Evolutionary conservation across 2,888 invertebrate species (phyloP), one percentile per base, ranked within the genome.

Genomic region (Gastrophysa polygoni): DNA sequence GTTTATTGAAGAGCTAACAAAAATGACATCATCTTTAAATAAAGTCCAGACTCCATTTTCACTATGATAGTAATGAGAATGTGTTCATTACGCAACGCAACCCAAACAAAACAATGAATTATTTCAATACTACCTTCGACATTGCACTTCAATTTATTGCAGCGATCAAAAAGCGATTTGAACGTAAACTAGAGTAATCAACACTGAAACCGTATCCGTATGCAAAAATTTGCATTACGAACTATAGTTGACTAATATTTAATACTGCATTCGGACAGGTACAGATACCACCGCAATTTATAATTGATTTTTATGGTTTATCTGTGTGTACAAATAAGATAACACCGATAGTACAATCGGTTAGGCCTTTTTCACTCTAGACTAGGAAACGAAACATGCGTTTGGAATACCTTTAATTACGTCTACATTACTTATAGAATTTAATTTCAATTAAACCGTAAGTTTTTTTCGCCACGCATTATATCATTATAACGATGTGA

Each of bases 211-310:
- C 7, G 3, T 49, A 8, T 20, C 17, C n/a, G 29, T 11, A 18
- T 32, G n/a, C 29, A 51, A 32, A 51, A 51, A 51, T 51, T 32
- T 17, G 51, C 32, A 32, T 51, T 18, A 1, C 7, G 24, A 24
- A 24, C 32, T 7, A 51, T 34, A 51, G 28, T 29, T n/a, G n/a
- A n/a, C n/a, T n/a, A n/a, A n/a, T 51, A 34, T 16, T 21, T 46
- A n/a, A 24, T 54, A 38, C n/a, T 54, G 32, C 8, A 43, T 54
- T 44, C 29, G 6, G 18, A 17, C 28, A 49, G 29, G 49, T 32
- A n/a, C n/a, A 34, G 51, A 51, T 32, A 18, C 29, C 17, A 51
- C 10, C 34, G 28, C 28, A 38, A 51, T 51, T 18, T 51, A 24
- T 24, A 24, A 24, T 5, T 24, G 7, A 24, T 24, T 24, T 24